phyloP scores from a whole-genome alignment of 2,113 vertebrate species.

The Cranoglanis bouderius region DNA sequence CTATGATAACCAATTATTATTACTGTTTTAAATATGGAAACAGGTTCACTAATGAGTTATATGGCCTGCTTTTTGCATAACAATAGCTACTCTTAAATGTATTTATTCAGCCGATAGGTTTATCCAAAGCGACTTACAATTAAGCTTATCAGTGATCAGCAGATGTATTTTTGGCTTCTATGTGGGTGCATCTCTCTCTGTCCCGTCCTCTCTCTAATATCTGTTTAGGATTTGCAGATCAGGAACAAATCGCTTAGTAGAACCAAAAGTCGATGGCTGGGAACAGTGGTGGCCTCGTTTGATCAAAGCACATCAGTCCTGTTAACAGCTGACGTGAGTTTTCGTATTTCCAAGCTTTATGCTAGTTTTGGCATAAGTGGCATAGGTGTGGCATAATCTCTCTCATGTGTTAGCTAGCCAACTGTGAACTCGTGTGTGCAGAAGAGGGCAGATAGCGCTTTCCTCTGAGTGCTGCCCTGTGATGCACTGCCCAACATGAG shows the following conservation, averaged over 20 bases:
- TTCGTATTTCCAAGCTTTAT: background rate
- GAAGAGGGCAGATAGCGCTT: background rate
- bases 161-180: background rate
- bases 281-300: background rate
- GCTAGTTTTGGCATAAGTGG: background rate
- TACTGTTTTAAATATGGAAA: background rate
- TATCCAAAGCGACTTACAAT: background rate
- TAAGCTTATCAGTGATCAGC: background rate
- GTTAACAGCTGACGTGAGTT: background rate
- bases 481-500: background rate
- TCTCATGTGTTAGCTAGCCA: background rate
- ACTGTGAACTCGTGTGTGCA: background rate
- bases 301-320: background rate
- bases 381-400: background rate
- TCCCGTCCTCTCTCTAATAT: background rate
- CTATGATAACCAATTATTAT: background rate
- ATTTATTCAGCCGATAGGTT: background rate
- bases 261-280: background rate
- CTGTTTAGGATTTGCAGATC: background rate
- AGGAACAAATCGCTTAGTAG: background rate
- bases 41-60: background rate
- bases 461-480: background rate
- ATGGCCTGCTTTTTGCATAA: background rate
- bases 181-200: background rate
- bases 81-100: background rate